phyloP scores from a whole-genome alignment of 2,888 invertebrate genomes.

The Yponomeuta sedellus region DNA sequence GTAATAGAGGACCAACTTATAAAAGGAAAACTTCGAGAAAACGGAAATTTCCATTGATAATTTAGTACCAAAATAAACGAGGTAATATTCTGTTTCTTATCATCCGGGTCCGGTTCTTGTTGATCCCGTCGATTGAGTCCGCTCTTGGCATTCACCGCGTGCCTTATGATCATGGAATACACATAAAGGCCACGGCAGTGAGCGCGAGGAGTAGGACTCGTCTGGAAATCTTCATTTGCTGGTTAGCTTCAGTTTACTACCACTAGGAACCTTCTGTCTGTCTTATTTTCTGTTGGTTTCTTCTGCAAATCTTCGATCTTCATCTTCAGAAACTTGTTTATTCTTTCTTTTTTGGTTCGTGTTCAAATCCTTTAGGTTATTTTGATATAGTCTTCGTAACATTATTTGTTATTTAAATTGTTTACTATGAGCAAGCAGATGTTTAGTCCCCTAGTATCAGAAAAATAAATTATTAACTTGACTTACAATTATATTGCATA shows the following conservation, averaged over 20 bases:
- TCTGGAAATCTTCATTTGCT: conserved; percentile 27
- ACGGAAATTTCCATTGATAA: too few relatives aligned
- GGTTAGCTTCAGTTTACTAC: conserved; percentile 19
- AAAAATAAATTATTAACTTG: too few relatives aligned
- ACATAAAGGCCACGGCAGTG: conserved; percentile 96
- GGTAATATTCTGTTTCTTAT: neutral
- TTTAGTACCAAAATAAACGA: too few relatives aligned
- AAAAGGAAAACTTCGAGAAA: too few relatives aligned
- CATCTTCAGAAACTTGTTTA: neutral
- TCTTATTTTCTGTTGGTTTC: neutral
- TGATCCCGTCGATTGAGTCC: conserved; percentile 72
- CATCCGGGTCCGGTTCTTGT: neutral
- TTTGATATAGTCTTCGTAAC: too few relatives aligned
- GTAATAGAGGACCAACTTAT: too few relatives aligned
- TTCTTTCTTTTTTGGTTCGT: neutral
- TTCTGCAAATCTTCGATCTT: neutral
- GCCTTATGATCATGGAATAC: conserved; percentile 91
- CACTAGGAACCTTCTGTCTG: neutral
- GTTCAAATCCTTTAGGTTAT: neutral
- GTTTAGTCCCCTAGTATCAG: too few relatives aligned
- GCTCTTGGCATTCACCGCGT: conserved; percentile 99
- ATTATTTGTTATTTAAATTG: too few relatives aligned
- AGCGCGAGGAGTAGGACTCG: conserved; percentile 92
- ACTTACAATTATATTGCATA: too few relatives aligned
- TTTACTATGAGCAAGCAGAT: too few relatives aligned